Conservation (phyloP, 2,113 vertebrate genomes). For the Pheucticus melanocephalus region DNA sequence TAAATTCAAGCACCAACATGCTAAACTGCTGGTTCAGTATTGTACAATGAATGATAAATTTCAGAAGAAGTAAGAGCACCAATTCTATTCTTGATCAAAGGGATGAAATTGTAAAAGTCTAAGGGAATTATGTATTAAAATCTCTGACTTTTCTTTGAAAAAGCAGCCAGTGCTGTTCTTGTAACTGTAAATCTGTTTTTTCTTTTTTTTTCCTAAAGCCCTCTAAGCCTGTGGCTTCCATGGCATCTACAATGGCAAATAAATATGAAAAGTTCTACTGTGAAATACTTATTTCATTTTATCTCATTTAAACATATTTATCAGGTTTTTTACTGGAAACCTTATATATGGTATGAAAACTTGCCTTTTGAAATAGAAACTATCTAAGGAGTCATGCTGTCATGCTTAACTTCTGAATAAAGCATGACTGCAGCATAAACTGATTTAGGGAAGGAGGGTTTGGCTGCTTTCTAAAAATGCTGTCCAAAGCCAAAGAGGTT, state of each 20-base stretch:
- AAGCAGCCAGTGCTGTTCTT: neutral
- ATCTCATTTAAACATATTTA: slow-evolving; percentile 1
- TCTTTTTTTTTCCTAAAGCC: neutral
- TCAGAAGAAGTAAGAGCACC: neutral
- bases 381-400: neutral
- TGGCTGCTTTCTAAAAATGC: slow-evolving; percentile 25
- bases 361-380: neutral
- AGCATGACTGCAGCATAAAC: slow-evolving; percentile 28
- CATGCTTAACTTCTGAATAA: slow-evolving; percentile 31
- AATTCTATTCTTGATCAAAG: neutral
- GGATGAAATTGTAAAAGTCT: neutral
- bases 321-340: neutral
- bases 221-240: neutral
- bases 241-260: neutral
- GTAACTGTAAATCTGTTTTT: neutral
- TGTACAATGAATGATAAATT: neutral
- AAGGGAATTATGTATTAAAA: neutral
- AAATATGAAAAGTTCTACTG: neutral
- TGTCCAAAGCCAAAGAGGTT: slow-evolving; percentile 37
- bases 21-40: neutral
- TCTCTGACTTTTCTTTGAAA: neutral
- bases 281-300: neutral
- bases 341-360: neutral
- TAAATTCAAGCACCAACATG: neutral
- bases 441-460: neutral